Evolutionary conservation across 2,113 vertebrate species (phyloP).

Genomic region (Etheostoma cragini): DNA sequence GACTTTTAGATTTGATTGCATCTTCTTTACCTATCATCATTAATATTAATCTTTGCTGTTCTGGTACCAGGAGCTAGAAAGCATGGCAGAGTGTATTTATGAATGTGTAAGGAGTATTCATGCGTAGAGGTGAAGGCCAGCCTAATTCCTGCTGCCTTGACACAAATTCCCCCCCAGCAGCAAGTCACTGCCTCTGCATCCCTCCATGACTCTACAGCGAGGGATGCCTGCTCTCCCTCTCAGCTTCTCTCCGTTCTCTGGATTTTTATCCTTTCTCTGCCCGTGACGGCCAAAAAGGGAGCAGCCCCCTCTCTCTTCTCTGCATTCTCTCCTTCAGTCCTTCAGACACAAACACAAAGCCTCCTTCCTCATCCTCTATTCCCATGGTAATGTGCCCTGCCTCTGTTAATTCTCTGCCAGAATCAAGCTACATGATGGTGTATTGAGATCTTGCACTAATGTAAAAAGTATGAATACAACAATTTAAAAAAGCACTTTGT

Average conservation of each 20-base stretch:
- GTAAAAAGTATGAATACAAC: no score
- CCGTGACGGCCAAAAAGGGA: slow-evolving; percentile 6
- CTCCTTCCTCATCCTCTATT: background rate
- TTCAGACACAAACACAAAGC: background rate
- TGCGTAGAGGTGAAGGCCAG: slow-evolving; percentile 64
- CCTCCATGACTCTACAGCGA: background rate
- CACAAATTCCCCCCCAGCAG: slow-evolving; percentile 66
- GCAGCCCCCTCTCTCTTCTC: background rate
- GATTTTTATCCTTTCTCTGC: background rate
- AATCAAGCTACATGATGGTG: background rate
- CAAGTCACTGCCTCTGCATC: slow-evolving; percentile 22
- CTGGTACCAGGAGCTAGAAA: slow-evolving; percentile 8
- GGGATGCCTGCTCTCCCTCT: background rate
- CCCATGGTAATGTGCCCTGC: background rate
- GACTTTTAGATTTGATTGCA: background rate
- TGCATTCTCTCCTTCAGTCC: background rate
- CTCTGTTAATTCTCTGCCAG: background rate
- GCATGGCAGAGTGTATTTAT: slow-evolving; percentile 61
- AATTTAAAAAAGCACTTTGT: no score
- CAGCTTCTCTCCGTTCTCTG: background rate
- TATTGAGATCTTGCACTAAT: no score
- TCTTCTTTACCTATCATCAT: background rate
- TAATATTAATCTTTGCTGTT: no score
- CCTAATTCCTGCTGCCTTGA: slow-evolving; percentile 63
- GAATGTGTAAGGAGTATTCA: slow-evolving; percentile 74